phyloP scores from a whole-genome alignment of 2,113 vertebrate species.

The Erythrolamprus reginae region DNA sequence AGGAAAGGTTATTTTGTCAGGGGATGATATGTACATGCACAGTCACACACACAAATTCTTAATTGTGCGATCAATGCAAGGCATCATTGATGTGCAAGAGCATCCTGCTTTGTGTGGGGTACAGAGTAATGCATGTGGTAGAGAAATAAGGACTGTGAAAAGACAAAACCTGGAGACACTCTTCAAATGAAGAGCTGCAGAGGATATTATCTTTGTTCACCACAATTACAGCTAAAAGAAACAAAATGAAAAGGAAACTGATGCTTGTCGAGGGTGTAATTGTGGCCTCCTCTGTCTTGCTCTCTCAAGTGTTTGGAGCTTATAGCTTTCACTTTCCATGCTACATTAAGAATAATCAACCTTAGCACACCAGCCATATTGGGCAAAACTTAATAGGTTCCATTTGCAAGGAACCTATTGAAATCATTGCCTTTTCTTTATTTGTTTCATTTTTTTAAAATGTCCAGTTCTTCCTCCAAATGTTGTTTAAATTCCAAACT shows the following conservation, averaged over 20 bases:
- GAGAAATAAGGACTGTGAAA: background rate
- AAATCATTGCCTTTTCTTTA: background rate
- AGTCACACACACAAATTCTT: background rate
- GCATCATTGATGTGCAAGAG: background rate
- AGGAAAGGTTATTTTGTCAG: conserved; percentile 33
- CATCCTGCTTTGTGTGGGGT: background rate
- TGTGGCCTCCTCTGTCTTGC: background rate
- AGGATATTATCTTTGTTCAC: background rate
- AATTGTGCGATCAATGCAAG: background rate
- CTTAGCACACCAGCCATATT: background rate
- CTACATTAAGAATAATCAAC: background rate
- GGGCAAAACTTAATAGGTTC: background rate
- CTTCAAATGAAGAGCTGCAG: background rate
- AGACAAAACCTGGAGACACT: background rate
- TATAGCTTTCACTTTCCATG: background rate
- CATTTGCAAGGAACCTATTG: background rate
- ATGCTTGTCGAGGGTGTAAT: background rate
- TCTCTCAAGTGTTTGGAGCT: background rate
- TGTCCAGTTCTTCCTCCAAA: background rate
- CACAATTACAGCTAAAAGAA: background rate
- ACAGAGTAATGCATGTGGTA: background rate
- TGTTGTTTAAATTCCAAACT: conserved; percentile 8
- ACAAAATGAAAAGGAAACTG: background rate
- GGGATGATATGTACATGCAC: background rate
- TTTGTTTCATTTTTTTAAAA: background rate